These are phyloP conservation scores for Propithecus coquereli DNA, from an alignment of 2,113 vertebrate species.

Conservation along the genomic window DNA sequence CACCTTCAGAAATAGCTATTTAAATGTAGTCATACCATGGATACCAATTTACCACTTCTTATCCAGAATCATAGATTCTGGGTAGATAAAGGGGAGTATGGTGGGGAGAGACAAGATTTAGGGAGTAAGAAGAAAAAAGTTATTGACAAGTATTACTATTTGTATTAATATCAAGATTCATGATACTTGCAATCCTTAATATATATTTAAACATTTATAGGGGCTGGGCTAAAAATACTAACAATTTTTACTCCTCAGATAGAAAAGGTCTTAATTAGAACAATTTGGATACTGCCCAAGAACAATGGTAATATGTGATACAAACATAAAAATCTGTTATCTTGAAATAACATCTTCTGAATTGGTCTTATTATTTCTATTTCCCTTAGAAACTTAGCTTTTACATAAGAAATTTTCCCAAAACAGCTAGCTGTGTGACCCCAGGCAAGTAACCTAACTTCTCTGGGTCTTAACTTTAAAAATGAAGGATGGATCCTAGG, in stretches of 20 bases:
- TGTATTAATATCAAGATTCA: background rate
- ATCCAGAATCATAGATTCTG: background rate
- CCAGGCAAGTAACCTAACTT: background rate
- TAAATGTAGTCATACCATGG: background rate
- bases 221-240: background rate
- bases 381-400: slow-evolving; percentile 39
- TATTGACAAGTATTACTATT: background rate
- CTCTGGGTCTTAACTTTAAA: slow-evolving; percentile 2
- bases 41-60: slow-evolving; percentile 7
- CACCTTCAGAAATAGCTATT: background rate
- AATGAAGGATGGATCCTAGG: background rate
- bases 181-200: background rate
- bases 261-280: background rate
- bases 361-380: background rate
- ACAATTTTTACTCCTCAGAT: background rate
- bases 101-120: background rate
- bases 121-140: background rate
- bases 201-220: background rate
- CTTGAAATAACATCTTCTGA: slow-evolving; percentile 4
- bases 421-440: background rate
- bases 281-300: background rate
- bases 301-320: background rate
- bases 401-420: background rate
- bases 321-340: slow-evolving; percentile 26
- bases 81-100: background rate